Evolutionary conservation across 2,888 invertebrate genomes (phyloP).

Genomic region (Steinernema scapterisci): DNA sequence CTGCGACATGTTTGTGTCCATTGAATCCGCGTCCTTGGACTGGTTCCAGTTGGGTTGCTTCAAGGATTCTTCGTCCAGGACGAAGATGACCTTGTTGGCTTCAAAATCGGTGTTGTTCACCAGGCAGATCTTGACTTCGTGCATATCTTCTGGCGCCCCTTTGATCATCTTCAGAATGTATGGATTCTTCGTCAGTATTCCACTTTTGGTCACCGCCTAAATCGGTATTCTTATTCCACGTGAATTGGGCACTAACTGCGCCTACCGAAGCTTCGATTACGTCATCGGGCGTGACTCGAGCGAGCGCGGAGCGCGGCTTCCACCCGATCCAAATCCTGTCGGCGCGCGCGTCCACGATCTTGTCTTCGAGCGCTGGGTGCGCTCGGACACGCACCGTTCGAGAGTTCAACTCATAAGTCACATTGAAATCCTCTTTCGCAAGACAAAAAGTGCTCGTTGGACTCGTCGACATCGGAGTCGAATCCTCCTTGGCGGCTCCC

Average conservation of each 20-base stretch:
- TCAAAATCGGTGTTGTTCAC: slow-evolving; percentile 4
- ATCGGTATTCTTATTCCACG: background rate
- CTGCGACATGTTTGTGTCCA: background rate
- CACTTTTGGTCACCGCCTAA: slow-evolving; percentile 1
- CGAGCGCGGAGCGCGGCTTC: background rate
- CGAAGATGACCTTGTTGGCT: background rate
- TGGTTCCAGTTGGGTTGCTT: background rate
- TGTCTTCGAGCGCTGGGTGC: background rate
- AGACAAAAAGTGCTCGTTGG: slow-evolving; percentile 21
- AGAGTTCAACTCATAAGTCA: slow-evolving; percentile 28
- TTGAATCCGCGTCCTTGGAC: background rate
- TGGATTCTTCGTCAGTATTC: background rate
- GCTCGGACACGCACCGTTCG: slow-evolving; percentile 28
- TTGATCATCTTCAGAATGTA: slow-evolving; percentile 7
- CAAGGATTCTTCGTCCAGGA: slow-evolving; percentile 4
- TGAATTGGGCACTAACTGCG: background rate
- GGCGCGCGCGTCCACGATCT: slow-evolving; percentile 5
- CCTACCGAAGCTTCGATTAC: slow-evolving; percentile 26
- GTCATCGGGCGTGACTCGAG: slow-evolving; percentile 18
- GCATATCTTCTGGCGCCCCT: background rate
- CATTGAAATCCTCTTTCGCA: slow-evolving; percentile 13
- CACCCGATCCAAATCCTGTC: slow-evolving; percentile 26
- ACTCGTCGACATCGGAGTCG: background rate
- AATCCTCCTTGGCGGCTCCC: background rate
- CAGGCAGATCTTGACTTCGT: slow-evolving; percentile 14